Evolutionary conservation across 2,113 vertebrate genomes (phyloP).

Genomic region (Dromas ardeola): DNA sequence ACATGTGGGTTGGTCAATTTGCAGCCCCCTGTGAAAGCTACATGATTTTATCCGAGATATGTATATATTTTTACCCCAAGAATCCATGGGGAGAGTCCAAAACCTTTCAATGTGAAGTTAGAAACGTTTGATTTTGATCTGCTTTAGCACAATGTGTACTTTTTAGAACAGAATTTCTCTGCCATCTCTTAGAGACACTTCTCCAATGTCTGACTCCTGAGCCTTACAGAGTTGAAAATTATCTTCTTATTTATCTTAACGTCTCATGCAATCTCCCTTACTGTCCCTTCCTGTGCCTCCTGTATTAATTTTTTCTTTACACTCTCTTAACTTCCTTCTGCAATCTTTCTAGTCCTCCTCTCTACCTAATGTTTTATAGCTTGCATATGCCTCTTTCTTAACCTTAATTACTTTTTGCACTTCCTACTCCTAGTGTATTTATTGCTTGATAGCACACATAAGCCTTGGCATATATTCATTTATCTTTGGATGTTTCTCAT

Average conservation of each 20-base stretch:
- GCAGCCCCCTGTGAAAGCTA: neutral
- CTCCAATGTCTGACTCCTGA: neutral
- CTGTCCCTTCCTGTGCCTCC: neutral
- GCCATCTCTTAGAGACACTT: neutral
- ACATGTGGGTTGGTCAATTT: neutral
- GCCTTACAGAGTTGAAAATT: neutral
- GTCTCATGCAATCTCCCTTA: constrained; percentile 33
- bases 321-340: constrained; percentile 47
- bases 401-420: constrained; percentile 58
- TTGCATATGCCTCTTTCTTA: constrained; percentile 71
- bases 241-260: constrained; percentile 36
- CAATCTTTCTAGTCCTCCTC: constrained; percentile 68
- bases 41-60: neutral
- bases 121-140: neutral
- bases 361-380: constrained; percentile 70
- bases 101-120: neutral
- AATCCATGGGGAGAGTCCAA: neutral
- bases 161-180: neutral
- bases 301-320: constrained; percentile 63
- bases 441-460: constrained; percentile 66
- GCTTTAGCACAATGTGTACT: neutral
- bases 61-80: neutral
- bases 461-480: constrained; percentile 15
- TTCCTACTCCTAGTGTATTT: constrained; percentile 34
- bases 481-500: constrained; percentile 16